These are phyloP conservation scores for Apostichopus californicus DNA, from an alignment of 35 echinoderm and acorn worm species.

Conservation along the genomic window DNA sequence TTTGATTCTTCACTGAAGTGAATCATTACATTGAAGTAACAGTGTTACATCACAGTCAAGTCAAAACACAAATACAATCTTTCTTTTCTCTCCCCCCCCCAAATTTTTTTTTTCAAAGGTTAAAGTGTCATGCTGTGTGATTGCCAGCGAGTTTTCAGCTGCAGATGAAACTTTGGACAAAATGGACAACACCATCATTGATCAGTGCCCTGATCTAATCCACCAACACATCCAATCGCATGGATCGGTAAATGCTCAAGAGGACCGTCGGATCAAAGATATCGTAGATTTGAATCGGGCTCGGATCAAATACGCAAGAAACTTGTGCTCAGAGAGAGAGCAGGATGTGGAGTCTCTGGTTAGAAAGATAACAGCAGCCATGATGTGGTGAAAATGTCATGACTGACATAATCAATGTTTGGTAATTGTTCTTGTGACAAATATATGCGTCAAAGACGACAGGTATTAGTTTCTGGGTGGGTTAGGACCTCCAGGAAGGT, in stretches of 20 bases:
- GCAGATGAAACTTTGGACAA: conserved; percentile 57
- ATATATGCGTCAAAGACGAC: not conserved
- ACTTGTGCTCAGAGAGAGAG: conserved; percentile 34
- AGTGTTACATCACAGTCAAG: too few relatives aligned
- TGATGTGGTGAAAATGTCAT: conserved; percentile 70
- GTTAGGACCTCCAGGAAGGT: conserved; percentile 4
- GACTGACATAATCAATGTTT: not conserved
- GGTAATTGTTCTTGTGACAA: not conserved
- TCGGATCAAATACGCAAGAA: conserved; percentile 69
- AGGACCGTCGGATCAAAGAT: conserved; percentile 56
- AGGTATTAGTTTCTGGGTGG: not conserved
- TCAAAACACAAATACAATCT: too few relatives aligned
- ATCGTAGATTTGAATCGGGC: conserved; percentile 81
- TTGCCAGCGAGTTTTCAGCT: conserved; percentile 58
- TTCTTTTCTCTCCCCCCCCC: too few relatives aligned
- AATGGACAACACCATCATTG: conserved; percentile 67
- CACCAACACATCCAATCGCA: conserved; percentile 26
- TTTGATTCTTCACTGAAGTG: not conserved
- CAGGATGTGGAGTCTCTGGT: conserved; percentile 82
- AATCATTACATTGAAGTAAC: too few relatives aligned
- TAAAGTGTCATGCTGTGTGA: conserved; percentile 66
- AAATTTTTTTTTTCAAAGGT: conserved; percentile 36
- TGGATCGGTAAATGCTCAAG: conserved; percentile 25
- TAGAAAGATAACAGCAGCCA: conserved; percentile 88
- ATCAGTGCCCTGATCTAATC: conserved; percentile 26